phyloP scores from a whole-genome alignment of 2,888 invertebrate genomes.

The Yponomeuta plumbellus region DNA sequence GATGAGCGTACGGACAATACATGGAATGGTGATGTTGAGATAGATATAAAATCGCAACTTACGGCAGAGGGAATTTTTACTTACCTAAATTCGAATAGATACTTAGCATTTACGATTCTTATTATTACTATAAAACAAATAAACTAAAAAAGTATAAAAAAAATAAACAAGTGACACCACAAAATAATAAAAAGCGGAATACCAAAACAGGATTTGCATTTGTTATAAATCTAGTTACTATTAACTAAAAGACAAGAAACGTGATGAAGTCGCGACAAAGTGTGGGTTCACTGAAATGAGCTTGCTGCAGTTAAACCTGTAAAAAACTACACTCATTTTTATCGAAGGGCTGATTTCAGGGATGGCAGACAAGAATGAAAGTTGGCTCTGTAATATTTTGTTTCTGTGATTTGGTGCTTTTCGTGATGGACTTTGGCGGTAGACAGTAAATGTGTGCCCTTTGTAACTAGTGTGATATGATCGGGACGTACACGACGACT shows the following conservation, averaged over 20 bases:
- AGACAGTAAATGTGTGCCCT: conserved; percentile 41
- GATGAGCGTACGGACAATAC: conserved; percentile 49
- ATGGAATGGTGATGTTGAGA: conserved; percentile 55
- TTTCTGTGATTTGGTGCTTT: conserved; percentile 11
- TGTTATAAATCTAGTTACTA: background rate
- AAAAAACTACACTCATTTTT: background rate
- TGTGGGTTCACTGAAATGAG: background rate
- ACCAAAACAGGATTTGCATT: conserved; percentile 1
- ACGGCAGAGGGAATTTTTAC: conserved; percentile 29
- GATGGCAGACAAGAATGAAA: background rate
- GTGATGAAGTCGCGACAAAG: background rate
- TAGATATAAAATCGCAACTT: conserved; percentile 41
- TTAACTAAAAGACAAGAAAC: background rate
- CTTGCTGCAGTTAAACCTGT: background rate
- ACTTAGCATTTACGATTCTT: conserved; percentile 13
- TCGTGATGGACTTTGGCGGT: conserved; percentile 2
- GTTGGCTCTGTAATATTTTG: background rate
- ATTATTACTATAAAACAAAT: background rate
- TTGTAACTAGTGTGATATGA: conserved; percentile 50
- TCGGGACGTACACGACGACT: conserved; percentile 6
- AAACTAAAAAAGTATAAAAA: background rate
- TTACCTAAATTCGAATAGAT: conserved; percentile 17
- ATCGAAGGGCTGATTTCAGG: background rate
- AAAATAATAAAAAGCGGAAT: background rate
- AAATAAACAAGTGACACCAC: background rate